These are phyloP conservation scores for Mustelus asterias DNA, from an alignment of 2,113 vertebrate species.

Conservation along the genomic window DNA sequence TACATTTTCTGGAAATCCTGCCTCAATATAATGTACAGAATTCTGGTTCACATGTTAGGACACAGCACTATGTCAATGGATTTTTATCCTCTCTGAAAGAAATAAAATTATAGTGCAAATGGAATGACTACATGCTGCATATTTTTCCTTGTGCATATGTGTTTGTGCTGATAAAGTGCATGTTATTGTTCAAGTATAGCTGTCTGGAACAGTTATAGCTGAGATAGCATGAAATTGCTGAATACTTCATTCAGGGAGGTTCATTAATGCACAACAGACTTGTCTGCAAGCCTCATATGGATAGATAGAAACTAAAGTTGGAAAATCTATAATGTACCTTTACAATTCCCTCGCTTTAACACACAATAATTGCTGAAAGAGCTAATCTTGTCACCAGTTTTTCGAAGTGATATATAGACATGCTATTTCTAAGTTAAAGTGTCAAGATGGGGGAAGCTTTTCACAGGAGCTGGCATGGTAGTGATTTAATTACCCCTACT, in stretches of 20 bases:
- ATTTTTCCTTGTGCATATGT: not conserved
- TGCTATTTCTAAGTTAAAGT: not conserved
- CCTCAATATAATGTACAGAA: not conserved
- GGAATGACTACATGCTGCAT: not conserved
- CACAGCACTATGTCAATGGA: not conserved
- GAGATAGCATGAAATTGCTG: not conserved
- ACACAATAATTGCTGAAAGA: not conserved
- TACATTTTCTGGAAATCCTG: not conserved
- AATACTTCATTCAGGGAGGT: not conserved
- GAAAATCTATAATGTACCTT: not conserved
- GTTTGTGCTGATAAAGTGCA: not conserved
- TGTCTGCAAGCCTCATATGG: not conserved
- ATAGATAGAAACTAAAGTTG: not conserved
- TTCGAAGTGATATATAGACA: not conserved
- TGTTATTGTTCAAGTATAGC: not conserved
- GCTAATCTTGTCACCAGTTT: not conserved
- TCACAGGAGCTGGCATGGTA: not conserved
- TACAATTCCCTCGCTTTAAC: not conserved
- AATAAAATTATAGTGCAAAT: constrained; percentile 5
- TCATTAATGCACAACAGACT: not conserved
- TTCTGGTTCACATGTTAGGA: not conserved
- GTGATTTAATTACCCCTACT: not conserved
- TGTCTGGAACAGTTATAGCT: not conserved
- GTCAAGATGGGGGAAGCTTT: not conserved
- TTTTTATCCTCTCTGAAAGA: not conserved